Evolutionary conservation across 2,797 vertebrate species (phyloP).

Genomic region (Oreochromis mossambicus): DNA sequence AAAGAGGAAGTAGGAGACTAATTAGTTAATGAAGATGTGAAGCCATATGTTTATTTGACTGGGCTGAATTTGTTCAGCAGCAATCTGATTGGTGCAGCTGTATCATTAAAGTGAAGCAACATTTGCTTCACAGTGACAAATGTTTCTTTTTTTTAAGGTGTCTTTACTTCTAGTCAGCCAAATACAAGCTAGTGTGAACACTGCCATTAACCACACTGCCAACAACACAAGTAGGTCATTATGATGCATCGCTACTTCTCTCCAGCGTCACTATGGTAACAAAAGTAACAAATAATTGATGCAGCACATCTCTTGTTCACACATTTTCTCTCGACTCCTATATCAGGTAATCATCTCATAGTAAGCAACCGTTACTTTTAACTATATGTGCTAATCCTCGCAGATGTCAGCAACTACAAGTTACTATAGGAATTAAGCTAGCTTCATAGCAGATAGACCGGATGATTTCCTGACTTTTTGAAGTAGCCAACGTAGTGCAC

Average conservation of each 20-base stretch:
- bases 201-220: slow-evolving; percentile 25
- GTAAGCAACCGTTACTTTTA: neutral
- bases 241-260: slow-evolving; percentile 13
- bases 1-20: neutral
- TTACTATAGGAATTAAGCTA: neutral
- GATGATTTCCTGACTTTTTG: slow-evolving; percentile 1
- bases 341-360: neutral
- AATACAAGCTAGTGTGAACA: neutral
- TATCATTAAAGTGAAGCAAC: neutral
- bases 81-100: neutral
- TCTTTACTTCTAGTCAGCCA: neutral
- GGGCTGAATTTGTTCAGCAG: neutral
- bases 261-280: slow-evolving; percentile 34
- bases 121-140: slow-evolving; percentile 4
- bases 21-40: slow-evolving; percentile 9
- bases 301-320: neutral
- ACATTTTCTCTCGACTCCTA: neutral
- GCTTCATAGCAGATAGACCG: neutral
- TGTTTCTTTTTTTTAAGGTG: neutral
- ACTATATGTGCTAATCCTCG: neutral
- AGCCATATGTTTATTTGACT: slow-evolving; percentile 26
- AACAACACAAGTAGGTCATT: slow-evolving; percentile 36
- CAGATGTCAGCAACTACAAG: neutral
- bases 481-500: neutral
- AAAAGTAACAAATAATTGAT: slow-evolving; percentile 46